Percentiles rank a stretch among this genome's conserved stretches.
Evolutionary conservation across 2,797 vertebrate species (phyloP).

Genomic region (Atherinosoma microstoma): DNA sequence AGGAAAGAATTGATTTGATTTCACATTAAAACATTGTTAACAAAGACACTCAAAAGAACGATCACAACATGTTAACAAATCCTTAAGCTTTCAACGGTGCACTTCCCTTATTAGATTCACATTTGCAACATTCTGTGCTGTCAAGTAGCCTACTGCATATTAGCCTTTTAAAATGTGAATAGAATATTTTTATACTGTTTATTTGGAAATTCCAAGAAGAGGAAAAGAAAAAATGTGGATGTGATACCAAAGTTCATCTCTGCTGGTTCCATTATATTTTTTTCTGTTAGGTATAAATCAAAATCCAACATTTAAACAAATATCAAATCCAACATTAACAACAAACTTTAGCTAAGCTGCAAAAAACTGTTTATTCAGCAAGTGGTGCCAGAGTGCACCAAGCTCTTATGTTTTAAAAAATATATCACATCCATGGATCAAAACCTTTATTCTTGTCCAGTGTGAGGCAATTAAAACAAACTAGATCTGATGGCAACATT

Average conservation of each 20-base stretch:
- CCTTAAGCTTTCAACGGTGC: conserved; percentile 11
- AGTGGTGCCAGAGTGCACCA: conserved; percentile 7
- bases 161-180: conserved; percentile 7
- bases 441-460: conserved; percentile 15
- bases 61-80: conserved; percentile 46
- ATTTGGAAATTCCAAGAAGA: conserved; percentile 23
- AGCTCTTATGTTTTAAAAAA: conserved; percentile 28
- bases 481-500: conserved; percentile 39
- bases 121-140: conserved; percentile 69
- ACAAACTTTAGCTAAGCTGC: conserved; percentile 42
- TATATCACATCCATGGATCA: conserved; percentile 33
- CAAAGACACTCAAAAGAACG: conserved; percentile 59
- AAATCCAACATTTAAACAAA: conserved; percentile 36
- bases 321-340: conserved; percentile 44
- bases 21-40: conserved; percentile 58
- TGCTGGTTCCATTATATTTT: conserved; percentile 29
- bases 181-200: conserved; percentile 31
- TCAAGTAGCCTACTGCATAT: conserved; percentile 51
- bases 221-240: conserved; percentile 7
- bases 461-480: conserved; percentile 33
- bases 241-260: conserved; percentile 5
- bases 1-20: conserved; percentile 39
- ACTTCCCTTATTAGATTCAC: not conserved
- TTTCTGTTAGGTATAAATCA: conserved; percentile 11
- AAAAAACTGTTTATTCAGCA: conserved; percentile 32